Evolutionary conservation across 1,140 invertebrate genomes (phyloP).

Genomic region (Parasteatoda tepidariorum): DNA sequence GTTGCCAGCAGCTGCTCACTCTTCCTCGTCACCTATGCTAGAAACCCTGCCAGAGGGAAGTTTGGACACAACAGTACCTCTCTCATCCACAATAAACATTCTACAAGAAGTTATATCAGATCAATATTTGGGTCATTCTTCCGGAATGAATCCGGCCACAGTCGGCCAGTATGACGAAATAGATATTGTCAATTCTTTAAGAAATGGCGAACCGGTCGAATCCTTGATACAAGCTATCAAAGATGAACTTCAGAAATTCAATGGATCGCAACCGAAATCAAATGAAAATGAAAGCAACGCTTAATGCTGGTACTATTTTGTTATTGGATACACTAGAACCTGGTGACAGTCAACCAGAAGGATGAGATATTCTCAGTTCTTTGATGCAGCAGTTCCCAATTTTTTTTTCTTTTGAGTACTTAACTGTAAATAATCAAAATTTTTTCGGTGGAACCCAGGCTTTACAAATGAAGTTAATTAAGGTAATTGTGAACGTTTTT

Average conservation of each 20-base stretch:
- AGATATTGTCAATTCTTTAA: slow-evolving; percentile 1
- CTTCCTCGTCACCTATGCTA: slow-evolving; percentile 4
- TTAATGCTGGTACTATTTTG: neutral
- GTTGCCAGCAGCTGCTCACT: neutral
- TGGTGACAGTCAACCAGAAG: neutral
- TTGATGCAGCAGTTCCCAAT: too few species aligned
- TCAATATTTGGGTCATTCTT: neutral
- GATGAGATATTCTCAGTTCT: neutral
- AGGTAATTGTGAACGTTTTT: too few species aligned
- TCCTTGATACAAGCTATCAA: slow-evolving; percentile 49
- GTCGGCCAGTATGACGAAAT: slow-evolving; percentile 36
- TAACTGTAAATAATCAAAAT: too few species aligned
- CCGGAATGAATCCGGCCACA: neutral
- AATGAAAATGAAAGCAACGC: slow-evolving; percentile 42
- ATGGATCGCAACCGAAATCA: slow-evolving; percentile 10
- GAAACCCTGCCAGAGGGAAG: slow-evolving; percentile 3
- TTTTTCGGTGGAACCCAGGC: too few species aligned
- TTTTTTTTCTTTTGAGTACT: neutral
- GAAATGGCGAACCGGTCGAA: slow-evolving; percentile 31
- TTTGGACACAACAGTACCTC: neutral
- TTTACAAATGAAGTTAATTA: too few species aligned
- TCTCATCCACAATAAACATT: neutral
- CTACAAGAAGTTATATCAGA: slow-evolving; percentile 19
- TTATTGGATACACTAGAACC: too few species aligned
- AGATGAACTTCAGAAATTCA: slow-evolving; percentile 53